A percentile compares a stretch with the other conserved stretches of the same genome.
Evolutionary conservation across 2,888 invertebrate species (phyloP).

Genomic region (Rotaria socialis): DNA sequence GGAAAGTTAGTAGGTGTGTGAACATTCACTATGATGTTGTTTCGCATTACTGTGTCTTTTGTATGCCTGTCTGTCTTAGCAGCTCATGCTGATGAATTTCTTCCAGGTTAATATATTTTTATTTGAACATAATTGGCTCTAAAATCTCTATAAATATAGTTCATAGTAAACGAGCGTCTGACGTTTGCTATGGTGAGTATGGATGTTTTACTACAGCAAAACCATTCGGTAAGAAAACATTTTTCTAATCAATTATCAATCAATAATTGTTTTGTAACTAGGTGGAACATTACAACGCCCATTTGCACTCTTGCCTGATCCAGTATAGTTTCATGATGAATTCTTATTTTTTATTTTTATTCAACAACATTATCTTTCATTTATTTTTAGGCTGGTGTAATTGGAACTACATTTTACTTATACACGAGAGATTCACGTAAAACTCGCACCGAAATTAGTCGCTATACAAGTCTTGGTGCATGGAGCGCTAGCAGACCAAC

Average conservation of each 20-base stretch:
- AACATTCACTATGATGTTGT: not conserved
- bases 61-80: not conserved
- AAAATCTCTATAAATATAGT: not conserved
- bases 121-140: not conserved
- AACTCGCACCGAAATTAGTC: constrained; percentile 1
- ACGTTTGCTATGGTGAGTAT: constrained; percentile 39
- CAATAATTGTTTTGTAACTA: not conserved
- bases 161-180: not conserved
- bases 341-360: not conserved
- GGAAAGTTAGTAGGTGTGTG: not conserved
- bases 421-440: constrained; percentile 24
- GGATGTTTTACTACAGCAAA: constrained; percentile 42
- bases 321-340: not conserved
- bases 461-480: not conserved
- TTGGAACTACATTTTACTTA: constrained; percentile 31
- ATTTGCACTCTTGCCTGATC: constrained; percentile 41
- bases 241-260: not conserved
- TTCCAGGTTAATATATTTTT: not conserved
- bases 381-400: not conserved
- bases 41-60: not conserved
- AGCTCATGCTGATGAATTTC: not conserved
- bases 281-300: constrained; percentile 42
- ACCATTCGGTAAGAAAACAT: constrained; percentile 24
- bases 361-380: not conserved
- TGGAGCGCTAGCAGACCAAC: not conserved